Evolutionary conservation across 2,113 vertebrate genomes (phyloP).

Genomic region (Dermatemys mawii): DNA sequence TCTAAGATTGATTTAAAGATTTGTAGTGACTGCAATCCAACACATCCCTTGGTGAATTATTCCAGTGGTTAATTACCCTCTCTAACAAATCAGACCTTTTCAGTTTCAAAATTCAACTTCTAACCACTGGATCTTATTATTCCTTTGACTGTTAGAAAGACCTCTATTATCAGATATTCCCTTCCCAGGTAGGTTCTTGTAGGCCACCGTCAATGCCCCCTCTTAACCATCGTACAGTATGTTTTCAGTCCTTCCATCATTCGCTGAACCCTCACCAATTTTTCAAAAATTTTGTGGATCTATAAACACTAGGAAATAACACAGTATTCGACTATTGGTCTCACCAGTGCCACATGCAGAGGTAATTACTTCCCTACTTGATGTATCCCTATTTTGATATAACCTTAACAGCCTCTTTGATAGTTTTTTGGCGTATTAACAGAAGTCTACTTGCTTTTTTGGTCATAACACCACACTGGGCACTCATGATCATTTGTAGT

Average conservation of each 20-base stretch:
- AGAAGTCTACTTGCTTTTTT: too few relatives aligned
- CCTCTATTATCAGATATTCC: background rate
- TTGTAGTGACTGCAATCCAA: background rate
- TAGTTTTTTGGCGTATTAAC: background rate
- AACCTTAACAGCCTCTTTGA: background rate
- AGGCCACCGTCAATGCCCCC: background rate
- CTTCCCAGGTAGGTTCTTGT: background rate
- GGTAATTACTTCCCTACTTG: background rate
- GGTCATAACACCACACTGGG: background rate
- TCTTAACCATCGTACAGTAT: background rate
- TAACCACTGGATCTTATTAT: background rate
- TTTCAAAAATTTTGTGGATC: background rate
- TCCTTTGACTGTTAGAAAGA: background rate
- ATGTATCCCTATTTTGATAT: background rate
- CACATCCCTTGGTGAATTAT: background rate
- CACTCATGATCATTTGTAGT: background rate
- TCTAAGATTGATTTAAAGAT: background rate
- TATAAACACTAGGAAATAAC: background rate
- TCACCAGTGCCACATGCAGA: background rate
- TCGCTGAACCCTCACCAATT: background rate
- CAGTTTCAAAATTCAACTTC: background rate
- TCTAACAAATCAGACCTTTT: background rate
- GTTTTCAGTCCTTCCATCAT: background rate
- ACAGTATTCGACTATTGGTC: background rate
- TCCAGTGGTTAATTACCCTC: background rate